Evolutionary conservation across 1,140 invertebrate genomes (phyloP).

Genomic region (Dendroctonus valens): DNA sequence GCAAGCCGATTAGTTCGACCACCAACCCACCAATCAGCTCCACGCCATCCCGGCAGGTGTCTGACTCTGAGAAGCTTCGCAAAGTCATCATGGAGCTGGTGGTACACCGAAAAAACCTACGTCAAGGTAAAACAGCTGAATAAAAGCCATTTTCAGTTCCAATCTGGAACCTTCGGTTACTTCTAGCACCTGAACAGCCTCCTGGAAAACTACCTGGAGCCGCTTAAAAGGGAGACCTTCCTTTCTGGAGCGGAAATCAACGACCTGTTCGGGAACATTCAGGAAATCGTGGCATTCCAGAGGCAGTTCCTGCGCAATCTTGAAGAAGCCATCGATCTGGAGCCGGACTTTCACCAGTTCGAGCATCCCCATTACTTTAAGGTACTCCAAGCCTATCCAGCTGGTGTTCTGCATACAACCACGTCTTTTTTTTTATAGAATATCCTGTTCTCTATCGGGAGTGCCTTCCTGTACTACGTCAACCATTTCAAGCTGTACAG

Average conservation of each 20-base stretch:
- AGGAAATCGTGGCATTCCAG: slow-evolving; percentile 96
- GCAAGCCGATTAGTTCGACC: slow-evolving; percentile 74
- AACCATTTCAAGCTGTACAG: slow-evolving; percentile 99
- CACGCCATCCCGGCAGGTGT: slow-evolving; percentile 78
- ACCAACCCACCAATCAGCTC: slow-evolving; percentile 68
- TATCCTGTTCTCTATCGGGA: slow-evolving; percentile 93
- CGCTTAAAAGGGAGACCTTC: slow-evolving; percentile 93
- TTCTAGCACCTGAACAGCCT: slow-evolving; percentile 92
- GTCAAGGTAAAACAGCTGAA: slow-evolving; percentile 75
- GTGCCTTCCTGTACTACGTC: slow-evolving; percentile 95
- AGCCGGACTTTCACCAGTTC: slow-evolving; percentile 89
- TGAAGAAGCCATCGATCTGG: slow-evolving; percentile 88
- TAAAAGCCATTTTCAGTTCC: neutral
- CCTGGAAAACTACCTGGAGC: slow-evolving; percentile 94
- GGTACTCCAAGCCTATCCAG: slow-evolving; percentile 57
- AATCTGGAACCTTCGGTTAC: slow-evolving; percentile 37
- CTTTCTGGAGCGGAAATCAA: slow-evolving; percentile 92
- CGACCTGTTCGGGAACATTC: slow-evolving; percentile 94
- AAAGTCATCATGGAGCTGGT: slow-evolving; percentile 96
- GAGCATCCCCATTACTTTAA: slow-evolving; percentile 92
- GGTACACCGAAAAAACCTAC: slow-evolving; percentile 96
- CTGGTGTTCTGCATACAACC: neutral
- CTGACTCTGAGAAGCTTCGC: slow-evolving; percentile 89
- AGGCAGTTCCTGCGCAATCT: slow-evolving; percentile 92
- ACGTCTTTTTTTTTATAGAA: slow-evolving; percentile 70